Evolutionary conservation across 2,797 vertebrate species (phyloP), one percentile per base, ranked within the genome.

Genomic region (Pitangus sulphuratus): DNA sequence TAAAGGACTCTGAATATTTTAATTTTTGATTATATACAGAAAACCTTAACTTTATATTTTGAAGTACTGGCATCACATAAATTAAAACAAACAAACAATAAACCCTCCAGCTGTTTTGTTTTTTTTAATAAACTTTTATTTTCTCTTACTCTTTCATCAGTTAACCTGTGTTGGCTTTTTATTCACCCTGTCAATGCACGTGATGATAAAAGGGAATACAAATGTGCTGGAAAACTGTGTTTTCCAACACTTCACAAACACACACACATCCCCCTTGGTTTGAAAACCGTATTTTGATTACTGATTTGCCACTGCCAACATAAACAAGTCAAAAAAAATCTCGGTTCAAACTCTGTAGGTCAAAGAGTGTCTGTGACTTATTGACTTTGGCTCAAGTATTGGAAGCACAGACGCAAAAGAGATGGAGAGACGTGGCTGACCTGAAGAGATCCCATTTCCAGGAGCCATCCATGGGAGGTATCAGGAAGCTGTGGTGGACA

Each of bases 371-470:
- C 35, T 69, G 37, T n/a, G 62, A 15, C 50, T 58, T n/a, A 3
- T 0, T 31, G 47, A 22, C 8, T 78, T 64, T 39, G 64, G 20
- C 40, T 58, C 13, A 21, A 75, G 28, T 6, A 11, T 35, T 47
- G 40, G 22, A 35, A 10, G 35, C 3, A 1, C 20, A 42, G 76
- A 26, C 60, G 6, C 9, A 13, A 11, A 60, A n/a, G 30, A 64
- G 31, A 2, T 1, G 4, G 70, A 44, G 87, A 37, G 6, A 3
- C 0, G 9, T 1, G 15, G 30, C 44, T 77, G 61, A 31, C 8
- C 35, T 44, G 81, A 19, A 31, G 64, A 44, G 25, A 25, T 40
- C 6, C 44, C 9, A 1, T 30, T 57, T 40, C 6, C 53, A 26
- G 11, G 7, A 45, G 35, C 13, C 37, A 1, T 19, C 56, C 16